These are phyloP conservation scores for Heliconius himera DNA, from an alignment of 1,140 invertebrate genomes.

Conservation along the genomic window DNA sequence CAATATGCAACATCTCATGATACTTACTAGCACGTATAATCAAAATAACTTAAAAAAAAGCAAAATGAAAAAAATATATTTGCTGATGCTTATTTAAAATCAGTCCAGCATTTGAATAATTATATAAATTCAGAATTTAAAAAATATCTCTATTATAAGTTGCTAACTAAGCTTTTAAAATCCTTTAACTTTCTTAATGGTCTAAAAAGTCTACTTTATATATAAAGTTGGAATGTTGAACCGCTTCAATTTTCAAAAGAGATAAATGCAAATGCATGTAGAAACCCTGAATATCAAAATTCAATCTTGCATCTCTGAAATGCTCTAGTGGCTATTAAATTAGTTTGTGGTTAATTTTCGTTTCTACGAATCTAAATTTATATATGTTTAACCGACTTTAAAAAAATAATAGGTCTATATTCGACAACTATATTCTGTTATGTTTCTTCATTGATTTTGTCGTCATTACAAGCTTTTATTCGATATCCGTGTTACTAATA, in stretches of 20 bases:
- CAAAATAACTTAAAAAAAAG: no score
- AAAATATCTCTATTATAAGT: not conserved
- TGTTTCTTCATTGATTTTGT: no score
- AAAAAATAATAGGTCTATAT: no score
- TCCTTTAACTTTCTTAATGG: not conserved
- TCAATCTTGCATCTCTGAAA: slow-evolving; percentile 1
- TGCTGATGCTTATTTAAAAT: no score
- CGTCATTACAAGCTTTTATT: no score
- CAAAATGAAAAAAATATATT: no score
- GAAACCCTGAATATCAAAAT: not conserved
- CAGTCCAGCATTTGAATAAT: no score
- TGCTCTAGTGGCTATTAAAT: not conserved
- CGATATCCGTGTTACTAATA: no score
- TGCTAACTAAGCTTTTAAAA: not conserved
- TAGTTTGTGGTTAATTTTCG: not conserved
- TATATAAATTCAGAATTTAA: not conserved
- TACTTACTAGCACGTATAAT: no score
- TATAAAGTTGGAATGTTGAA: slow-evolving; percentile 3
- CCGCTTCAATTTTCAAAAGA: not conserved
- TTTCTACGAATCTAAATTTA: not conserved
- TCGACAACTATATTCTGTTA: no score
- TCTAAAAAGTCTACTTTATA: not conserved
- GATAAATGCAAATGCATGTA: slow-evolving; percentile 9
- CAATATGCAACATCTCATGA: no score
- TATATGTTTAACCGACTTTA: not conserved